Conservation (phyloP, 2,113 vertebrate species). For the Gymnorhina tibicen region DNA sequence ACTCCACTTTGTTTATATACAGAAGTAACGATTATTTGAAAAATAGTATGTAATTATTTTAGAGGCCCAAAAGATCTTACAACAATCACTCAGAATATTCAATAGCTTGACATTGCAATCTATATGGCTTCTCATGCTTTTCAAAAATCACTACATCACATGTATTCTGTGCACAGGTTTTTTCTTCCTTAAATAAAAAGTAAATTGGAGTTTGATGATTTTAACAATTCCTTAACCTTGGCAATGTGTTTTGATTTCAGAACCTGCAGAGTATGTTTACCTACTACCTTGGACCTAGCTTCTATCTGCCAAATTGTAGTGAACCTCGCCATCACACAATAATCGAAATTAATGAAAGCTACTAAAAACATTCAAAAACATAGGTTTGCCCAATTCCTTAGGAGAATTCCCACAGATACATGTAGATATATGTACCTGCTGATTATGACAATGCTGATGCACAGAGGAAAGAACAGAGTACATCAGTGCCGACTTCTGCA, state of each 20-base stretch:
- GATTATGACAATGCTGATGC: background rate
- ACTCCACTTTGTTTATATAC: background rate
- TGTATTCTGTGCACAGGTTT: background rate
- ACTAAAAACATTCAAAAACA: background rate
- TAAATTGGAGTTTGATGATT: background rate
- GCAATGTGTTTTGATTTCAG: background rate
- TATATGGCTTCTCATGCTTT: background rate
- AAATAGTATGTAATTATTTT: background rate
- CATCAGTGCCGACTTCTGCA: background rate
- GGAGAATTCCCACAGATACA: background rate
- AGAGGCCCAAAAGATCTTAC: background rate
- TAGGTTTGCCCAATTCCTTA: background rate
- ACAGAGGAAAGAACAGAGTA: background rate
- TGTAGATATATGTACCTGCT: background rate
- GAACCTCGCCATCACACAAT: background rate
- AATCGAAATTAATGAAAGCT: background rate
- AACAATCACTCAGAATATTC: background rate
- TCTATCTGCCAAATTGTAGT: background rate
- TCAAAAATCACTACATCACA: background rate
- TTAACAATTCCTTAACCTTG: background rate
- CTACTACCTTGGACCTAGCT: background rate
- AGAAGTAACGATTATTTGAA: background rate
- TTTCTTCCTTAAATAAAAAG: background rate
- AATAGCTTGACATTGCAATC: background rate
- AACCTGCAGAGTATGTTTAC: background rate